A percentile compares a stretch with the other conserved stretches of the same genome.
These are phyloP conservation scores for Masticophis lateralis DNA, from an alignment of 2,797 vertebrate genomes.

Conservation along the genomic window DNA sequence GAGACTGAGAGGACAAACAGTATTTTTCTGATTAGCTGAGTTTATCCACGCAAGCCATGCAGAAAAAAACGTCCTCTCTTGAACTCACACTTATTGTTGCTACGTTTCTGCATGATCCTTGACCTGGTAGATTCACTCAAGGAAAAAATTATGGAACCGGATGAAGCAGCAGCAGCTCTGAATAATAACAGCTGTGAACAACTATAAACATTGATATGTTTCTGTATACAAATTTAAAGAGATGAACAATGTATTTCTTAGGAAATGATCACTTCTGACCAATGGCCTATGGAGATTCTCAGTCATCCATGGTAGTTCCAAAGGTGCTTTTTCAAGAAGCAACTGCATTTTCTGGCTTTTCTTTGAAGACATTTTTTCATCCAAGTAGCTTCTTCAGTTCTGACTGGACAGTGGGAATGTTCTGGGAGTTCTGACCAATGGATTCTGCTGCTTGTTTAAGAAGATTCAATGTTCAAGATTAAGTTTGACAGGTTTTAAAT, in stretches of 20 bases:
- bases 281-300: neutral
- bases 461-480: neutral
- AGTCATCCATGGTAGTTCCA: too few species aligned
- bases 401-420: too few species aligned
- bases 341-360: too few species aligned
- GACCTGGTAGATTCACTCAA: neutral
- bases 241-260: neutral
- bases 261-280: neutral
- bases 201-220: neutral
- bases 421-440: neutral
- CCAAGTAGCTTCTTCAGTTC: too few species aligned
- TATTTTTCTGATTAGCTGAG: neutral
- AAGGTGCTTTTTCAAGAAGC: too few species aligned
- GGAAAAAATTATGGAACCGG: neutral
- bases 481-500: neutral
- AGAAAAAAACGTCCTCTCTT: neutral
- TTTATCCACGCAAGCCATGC: neutral
- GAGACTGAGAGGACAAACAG: neutral
- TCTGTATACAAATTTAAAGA: neutral
- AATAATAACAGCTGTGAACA: neutral
- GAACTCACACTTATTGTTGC: neutral
- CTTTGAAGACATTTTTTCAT: too few species aligned
- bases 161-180: neutral
- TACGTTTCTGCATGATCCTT: neutral
- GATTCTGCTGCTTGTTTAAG: neutral